These are phyloP conservation scores for Phyto melanocephala DNA, from an alignment of 2,888 invertebrate species.

Conservation along the genomic window DNA sequence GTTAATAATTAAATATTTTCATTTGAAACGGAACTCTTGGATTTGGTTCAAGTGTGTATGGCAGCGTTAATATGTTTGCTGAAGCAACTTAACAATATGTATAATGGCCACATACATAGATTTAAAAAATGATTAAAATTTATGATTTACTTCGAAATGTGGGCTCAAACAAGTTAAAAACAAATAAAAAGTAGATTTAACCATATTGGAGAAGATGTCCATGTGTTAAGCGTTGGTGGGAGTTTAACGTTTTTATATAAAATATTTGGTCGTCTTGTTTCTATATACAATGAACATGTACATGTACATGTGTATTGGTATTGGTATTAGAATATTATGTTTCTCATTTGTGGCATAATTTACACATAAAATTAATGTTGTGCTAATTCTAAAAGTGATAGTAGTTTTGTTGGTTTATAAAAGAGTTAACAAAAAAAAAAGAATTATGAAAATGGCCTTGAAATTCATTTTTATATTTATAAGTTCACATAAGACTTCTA, in stretches of 20 bases:
- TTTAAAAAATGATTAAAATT: conserved; percentile 20
- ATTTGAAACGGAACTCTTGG: background rate
- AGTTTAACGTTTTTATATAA: background rate
- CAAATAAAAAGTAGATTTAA: background rate
- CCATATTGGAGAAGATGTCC: conserved; percentile 15
- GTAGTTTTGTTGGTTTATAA: background rate
- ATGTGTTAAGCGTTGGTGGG: conserved; percentile 14
- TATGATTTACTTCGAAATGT: background rate
- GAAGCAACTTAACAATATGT: background rate
- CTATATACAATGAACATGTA: background rate
- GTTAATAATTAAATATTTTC: conserved; percentile 11
- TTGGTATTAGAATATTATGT: background rate
- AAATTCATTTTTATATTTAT: too few species aligned
- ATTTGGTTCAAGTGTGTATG: background rate
- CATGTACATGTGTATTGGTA: background rate
- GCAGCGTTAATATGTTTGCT: background rate
- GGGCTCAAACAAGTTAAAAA: background rate
- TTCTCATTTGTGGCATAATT: background rate
- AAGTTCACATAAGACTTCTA: too few species aligned
- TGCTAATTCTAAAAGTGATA: background rate
- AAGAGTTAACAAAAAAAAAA: background rate
- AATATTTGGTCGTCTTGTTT: background rate
- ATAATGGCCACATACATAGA: background rate
- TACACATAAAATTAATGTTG: background rate
- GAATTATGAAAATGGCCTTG: too few species aligned